Evolutionary conservation across 1,140 invertebrate genomes (phyloP).

Genomic region (Phymorhynchus buccinoides): DNA sequence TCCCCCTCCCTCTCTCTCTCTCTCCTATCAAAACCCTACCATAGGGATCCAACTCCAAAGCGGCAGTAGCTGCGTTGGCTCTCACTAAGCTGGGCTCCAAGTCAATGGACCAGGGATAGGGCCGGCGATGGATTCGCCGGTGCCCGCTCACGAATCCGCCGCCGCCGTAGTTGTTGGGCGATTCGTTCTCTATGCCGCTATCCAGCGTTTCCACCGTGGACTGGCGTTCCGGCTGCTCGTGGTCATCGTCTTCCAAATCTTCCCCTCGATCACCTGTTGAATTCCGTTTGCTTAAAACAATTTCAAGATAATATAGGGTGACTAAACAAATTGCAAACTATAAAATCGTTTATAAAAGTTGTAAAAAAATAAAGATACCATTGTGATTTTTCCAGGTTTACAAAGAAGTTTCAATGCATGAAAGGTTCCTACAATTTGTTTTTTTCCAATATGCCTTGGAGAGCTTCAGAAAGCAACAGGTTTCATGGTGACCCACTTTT

Average conservation of each 20-base stretch:
- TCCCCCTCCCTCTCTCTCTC: background rate
- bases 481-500: no score
- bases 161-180: conserved; percentile 15
- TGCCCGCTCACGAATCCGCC: conserved; percentile 40
- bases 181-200: conserved; percentile 58
- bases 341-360: no score
- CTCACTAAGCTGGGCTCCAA: conserved; percentile 37
- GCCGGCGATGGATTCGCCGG: conserved; percentile 14
- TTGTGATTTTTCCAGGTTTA: no score
- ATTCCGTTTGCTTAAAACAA: no score
- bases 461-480: no score
- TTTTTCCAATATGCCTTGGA: no score
- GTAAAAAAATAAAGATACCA: no score
- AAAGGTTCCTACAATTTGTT: no score
- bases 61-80: conserved; percentile 13
- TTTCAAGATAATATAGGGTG: no score
- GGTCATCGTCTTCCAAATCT: background rate
- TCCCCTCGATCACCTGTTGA: no score
- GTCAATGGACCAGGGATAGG: conserved; percentile 42
- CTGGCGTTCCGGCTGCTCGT: conserved; percentile 44
- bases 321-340: no score
- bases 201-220: conserved; percentile 59
- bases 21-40: background rate
- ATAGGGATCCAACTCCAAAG: background rate
- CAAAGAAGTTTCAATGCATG: no score